Evolutionary conservation across 2,888 invertebrate genomes (phyloP), one percentile per base, ranked within the genome.

Genomic region (Brachyopa scutellaris): DNA sequence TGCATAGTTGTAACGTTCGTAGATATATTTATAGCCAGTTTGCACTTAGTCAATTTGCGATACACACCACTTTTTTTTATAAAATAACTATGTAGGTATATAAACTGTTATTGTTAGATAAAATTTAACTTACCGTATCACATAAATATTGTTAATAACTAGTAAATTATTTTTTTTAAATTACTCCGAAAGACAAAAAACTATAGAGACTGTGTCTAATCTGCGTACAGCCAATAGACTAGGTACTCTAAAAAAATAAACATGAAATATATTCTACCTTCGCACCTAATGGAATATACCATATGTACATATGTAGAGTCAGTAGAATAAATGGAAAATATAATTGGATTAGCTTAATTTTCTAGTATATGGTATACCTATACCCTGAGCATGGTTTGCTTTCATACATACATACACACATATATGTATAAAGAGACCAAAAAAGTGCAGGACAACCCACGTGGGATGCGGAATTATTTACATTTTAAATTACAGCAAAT

Each of bases 371-470:
- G n/a, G 19, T 29, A 45, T 23, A 45, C 57, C 36, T 49, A 36
- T 38, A 53, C 53, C 61, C 53, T 69, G 36, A 45, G 45, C 17
- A 31, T 47, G 57, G 55, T 62, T 61, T 70, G 40, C 36, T 15
- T 40, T 38, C 64, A 57, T 59, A 61, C 11, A n/a, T 31, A 72
- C 19, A 53, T 53, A 70, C 59, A 76, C 45, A 76, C 55, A 53
- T 47, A 55, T 70, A 70, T 78, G 53, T 78, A 77, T 53, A 36
- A 38, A 59, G 78, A 79, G 73, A 73, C 78, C 78, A 73, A 79
- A 53, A 59, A 79, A 79, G 78, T 79, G 73, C 59, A 53, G 45
- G 13, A 31, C 31, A 51, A 45, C 62, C 45, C 17, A 55, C 38
- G 23, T 47, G 26, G 40, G 49, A 21, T 26, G 26, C 13, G 38